phyloP scores from a whole-genome alignment of 2,797 vertebrate genomes.

The Menidia menidia region DNA sequence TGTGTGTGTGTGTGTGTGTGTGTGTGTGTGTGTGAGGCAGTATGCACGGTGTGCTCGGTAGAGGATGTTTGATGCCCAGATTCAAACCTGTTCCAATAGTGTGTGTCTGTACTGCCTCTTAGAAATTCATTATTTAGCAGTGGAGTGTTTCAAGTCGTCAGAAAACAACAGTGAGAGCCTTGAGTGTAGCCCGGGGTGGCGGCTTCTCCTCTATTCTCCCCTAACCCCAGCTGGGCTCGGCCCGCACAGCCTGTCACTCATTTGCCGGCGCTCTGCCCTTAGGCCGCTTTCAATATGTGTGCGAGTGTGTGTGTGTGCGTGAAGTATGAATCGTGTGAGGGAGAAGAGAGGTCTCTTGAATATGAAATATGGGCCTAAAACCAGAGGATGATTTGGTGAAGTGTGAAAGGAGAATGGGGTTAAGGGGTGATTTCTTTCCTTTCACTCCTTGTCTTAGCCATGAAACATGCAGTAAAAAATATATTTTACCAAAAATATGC shows the following conservation, averaged over 20 bases:
- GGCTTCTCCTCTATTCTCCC: constrained; percentile 76
- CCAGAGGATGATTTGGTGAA: constrained; percentile 40
- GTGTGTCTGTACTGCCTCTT: constrained; percentile 68
- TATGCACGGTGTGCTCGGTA: constrained; percentile 50
- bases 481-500: neutral
- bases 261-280: constrained; percentile 77
- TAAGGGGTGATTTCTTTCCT: constrained; percentile 38
- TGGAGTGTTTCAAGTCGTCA: constrained; percentile 86
- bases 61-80: constrained; percentile 72
- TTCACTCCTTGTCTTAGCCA: neutral
- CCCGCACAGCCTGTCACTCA: constrained; percentile 86
- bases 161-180: constrained; percentile 83
- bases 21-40: constrained; percentile 26
- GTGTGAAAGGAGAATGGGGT: constrained; percentile 52
- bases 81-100: constrained; percentile 74
- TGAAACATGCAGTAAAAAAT: neutral
- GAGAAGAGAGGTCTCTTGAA: constrained; percentile 52
- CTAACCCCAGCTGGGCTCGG: constrained; percentile 80
- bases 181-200: constrained; percentile 81
- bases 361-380: constrained; percentile 63
- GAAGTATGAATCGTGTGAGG: constrained; percentile 29
- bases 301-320: constrained; percentile 41
- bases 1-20: constrained; percentile 25
- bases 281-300: constrained; percentile 58
- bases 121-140: constrained; percentile 88